phyloP scores from a whole-genome alignment of 92 coral and sea anemone species.

The Palythoa caribaeorum region DNA sequence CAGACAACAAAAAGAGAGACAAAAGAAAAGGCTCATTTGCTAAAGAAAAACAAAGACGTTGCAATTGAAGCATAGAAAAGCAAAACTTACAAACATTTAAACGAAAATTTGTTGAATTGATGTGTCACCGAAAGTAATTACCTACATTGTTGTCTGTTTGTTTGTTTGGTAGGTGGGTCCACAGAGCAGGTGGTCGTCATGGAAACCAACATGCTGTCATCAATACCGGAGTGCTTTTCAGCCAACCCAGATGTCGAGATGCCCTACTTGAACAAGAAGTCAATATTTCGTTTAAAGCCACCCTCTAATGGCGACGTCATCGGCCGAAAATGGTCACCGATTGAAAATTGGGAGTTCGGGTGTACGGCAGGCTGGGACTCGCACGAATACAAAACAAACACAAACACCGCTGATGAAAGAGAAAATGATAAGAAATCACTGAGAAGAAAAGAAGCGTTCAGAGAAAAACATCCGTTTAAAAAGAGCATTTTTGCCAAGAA shows the following conservation, averaged over 20 bases:
- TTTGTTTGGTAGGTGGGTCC: slow-evolving; percentile 49
- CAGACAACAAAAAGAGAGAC: too few relatives aligned
- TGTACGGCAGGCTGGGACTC: slow-evolving; percentile 19
- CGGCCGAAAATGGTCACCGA: slow-evolving; percentile 41
- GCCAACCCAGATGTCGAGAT: background rate
- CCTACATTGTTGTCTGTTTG: background rate
- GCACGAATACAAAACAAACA: background rate
- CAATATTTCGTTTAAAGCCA: slow-evolving; percentile 26
- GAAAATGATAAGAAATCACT: background rate
- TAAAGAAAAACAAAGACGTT: too few relatives aligned
- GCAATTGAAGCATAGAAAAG: too few relatives aligned
- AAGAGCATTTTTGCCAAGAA: slow-evolving; percentile 10
- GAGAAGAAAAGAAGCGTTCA: slow-evolving; percentile 8
- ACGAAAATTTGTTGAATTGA: background rate
- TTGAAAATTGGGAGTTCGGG: slow-evolving; percentile 25
- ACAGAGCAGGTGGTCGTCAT: slow-evolving; percentile 61
- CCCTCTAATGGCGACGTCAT: slow-evolving; percentile 9
- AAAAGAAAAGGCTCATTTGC: too few relatives aligned
- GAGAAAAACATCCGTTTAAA: slow-evolving; percentile 14
- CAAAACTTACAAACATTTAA: too few relatives aligned
- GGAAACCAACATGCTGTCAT: slow-evolving; percentile 72
- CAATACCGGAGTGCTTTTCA: slow-evolving; percentile 65
- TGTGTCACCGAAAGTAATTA: too few relatives aligned
- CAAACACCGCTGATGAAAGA: background rate
- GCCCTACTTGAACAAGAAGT: slow-evolving; percentile 15